Evolutionary conservation across 1,140 invertebrate genomes (phyloP), one percentile per base, ranked within the genome.

Genomic region (Drosophila nigromelanica): DNA sequence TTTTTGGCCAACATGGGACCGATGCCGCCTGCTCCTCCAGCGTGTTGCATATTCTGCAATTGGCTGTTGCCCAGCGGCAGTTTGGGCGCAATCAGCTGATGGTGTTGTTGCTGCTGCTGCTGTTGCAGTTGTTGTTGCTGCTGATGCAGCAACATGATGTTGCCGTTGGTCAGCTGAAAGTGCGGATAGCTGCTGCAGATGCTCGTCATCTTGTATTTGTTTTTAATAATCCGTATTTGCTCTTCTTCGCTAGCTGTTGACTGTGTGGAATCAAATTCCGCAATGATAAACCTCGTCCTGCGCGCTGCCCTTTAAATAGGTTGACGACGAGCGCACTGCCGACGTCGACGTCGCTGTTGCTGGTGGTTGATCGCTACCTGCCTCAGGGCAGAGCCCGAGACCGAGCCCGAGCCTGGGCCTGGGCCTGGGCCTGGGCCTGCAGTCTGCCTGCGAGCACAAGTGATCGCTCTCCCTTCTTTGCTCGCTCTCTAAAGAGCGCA

Each of bases 1-100:
- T 96, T 93, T 90, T 96, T 96, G 83, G 37, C 92, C 73, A 67
- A 91, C 70, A 79, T 94, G 91, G 77, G 80, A 5, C 78, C 90
- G 1, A 74, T 70, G 51, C 40, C 4, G 54, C 8, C 27, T 64
- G 70, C 67, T 5, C 27, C 27, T 5, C 27, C 27, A 6, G 27
- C n/a, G n/a, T 76, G 77, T 92, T 92, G 76, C 79, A 90, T 80
- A 35, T 91, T 91, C 69, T 91, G 89, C 56, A 91, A 40, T 43
- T 91, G 86, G 42, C 90, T 91, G 43, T 76, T 91, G 71, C 92
- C 92, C 43, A 92, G 60, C 1, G 85, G 74, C 73, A 73, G 27
- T 30, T 89, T 67, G 73, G 91, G 80, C 68, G 81, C 77, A 90
- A 85, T 87, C 73, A 77, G 72, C 72, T 91, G 87, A 12, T 89